phyloP scores from a whole-genome alignment of 2,797 vertebrate genomes.

The Falco columbarius region DNA sequence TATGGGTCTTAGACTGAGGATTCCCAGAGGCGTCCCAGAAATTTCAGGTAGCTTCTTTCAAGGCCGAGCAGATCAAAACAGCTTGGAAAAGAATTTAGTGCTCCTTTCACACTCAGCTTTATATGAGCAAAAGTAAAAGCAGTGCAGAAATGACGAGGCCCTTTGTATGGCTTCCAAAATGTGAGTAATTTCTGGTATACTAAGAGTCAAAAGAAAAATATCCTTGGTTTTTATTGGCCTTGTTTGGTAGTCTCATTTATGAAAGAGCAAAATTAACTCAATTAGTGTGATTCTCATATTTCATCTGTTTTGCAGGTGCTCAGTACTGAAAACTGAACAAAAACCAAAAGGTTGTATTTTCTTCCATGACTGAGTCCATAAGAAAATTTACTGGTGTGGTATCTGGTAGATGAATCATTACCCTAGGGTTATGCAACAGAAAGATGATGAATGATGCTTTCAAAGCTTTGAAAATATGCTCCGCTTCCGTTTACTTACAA shows the following conservation, averaged over 20 bases:
- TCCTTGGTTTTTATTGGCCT: not conserved
- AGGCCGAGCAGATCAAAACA: not conserved
- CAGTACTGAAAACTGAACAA: not conserved
- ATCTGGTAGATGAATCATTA: not conserved
- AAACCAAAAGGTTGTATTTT: not conserved
- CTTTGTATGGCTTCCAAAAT: not conserved
- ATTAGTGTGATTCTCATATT: not conserved
- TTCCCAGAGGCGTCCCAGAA: not conserved
- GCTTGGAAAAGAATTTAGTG: not conserved
- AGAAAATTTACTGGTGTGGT: not conserved
- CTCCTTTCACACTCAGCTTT: not conserved
- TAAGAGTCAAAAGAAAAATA: not conserved
- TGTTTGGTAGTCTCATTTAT: not conserved
- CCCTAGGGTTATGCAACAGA: not conserved
- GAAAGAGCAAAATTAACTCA: not conserved
- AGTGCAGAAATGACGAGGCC: not conserved
- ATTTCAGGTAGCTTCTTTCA: not conserved
- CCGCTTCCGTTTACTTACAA: no score
- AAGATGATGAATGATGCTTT: not conserved
- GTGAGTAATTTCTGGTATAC: not conserved
- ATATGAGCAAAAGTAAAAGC: not conserved
- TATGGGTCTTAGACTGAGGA: not conserved
- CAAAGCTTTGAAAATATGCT: not conserved
- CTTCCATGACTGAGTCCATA: not conserved
- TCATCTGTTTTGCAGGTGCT: not conserved